Evolutionary conservation across 2,888 invertebrate genomes (phyloP), one percentile per base, ranked within the genome.

Genomic region (Azorinus chamasolen): DNA sequence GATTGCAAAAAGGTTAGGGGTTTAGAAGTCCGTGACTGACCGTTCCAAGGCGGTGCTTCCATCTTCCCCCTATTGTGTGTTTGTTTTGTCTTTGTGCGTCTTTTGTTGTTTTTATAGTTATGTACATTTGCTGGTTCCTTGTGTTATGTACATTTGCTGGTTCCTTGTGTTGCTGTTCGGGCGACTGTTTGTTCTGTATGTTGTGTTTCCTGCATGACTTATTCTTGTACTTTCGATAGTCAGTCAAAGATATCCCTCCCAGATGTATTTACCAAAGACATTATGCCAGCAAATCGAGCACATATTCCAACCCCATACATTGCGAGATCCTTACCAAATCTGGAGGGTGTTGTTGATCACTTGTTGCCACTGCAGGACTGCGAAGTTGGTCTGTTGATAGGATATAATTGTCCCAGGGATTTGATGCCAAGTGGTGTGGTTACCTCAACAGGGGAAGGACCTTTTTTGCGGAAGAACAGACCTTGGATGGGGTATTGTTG

Each of bases 381-480:
- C 45, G 75, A 81, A 32, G 53, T 81, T 48, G 77, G 78, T 10
- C 37, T 76, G 22, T 41, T 79, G 0, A 79, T 79, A 22, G 84
- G 83, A 0, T 83, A 83, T 41, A 81, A 83, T 57, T 86, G 83
- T 32, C 57, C 83, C 20, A 37, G 50, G 16, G 86, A 84, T 14
- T 48, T 84, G 12, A 39, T 61, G 6, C 86, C 85, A 20, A 50
- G 64, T 16, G 74, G 78, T 22, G 57, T 79, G 2, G 62, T 84
- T 41, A 41, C 71, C 5, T 41, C 69, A 2, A 24, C 14, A 48
- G 69, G 58, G 12, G 53, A 82, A 46, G 73, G 69, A n/a, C 83
- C 75, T 0, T 82, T 61, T 69, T 79, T 54, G n/a, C 14, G 65
- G 69, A 8, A 64, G 76, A 61, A 79, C 83, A 8, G 75, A 75